These are phyloP conservation scores for Gortyna flavago DNA, from an alignment of 2,888 invertebrate genomes.

Conservation along the genomic window DNA sequence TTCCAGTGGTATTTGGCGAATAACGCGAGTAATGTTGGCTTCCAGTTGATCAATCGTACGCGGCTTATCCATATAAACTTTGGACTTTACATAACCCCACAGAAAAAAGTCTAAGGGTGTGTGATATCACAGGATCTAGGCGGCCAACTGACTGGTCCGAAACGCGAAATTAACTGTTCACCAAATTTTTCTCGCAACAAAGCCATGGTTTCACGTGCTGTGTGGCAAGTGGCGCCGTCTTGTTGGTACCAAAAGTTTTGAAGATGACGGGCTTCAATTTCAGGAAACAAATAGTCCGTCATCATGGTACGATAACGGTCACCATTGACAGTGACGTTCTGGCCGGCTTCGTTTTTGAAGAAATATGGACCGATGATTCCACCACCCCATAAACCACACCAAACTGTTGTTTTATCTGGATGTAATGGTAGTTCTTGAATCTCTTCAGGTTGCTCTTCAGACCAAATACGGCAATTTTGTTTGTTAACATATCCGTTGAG, in stretches of 20 bases:
- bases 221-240: constrained; percentile 33
- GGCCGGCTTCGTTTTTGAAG: constrained; percentile 71
- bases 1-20: background rate
- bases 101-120: too few species aligned
- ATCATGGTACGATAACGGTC: constrained; percentile 69
- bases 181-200: too few species aligned
- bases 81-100: too few species aligned
- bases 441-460: background rate
- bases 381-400: constrained; percentile 1
- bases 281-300: constrained; percentile 33
- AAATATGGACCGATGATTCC: constrained; percentile 73
- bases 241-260: constrained; percentile 60
- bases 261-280: background rate
- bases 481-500: constrained; percentile 1
- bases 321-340: constrained; percentile 70
- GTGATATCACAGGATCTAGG: too few species aligned
- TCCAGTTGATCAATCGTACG: background rate
- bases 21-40: background rate
- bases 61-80: background rate
- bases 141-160: too few species aligned
- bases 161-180: too few species aligned
- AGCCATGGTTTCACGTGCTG: too few species aligned
- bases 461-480: constrained; percentile 8
- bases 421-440: background rate
- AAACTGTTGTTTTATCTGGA: background rate